Evolutionary conservation across 2,113 vertebrate genomes (phyloP).

Genomic region (Gymnarchus niloticus): DNA sequence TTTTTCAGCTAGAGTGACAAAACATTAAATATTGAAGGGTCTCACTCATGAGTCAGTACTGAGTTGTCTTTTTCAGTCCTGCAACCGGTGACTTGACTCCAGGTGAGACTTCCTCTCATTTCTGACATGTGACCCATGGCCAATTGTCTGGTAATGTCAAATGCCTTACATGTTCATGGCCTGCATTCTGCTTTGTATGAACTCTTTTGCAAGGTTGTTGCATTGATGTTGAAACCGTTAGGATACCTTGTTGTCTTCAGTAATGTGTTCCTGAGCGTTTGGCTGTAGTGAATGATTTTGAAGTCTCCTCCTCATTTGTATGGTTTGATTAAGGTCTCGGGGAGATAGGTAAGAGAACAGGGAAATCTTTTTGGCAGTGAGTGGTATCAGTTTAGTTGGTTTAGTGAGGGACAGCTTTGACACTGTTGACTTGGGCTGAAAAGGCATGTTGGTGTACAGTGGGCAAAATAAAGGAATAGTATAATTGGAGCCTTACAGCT

Average conservation of each 20-base stretch:
- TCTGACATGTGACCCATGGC: not conserved
- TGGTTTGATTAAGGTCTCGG: not conserved
- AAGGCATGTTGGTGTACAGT: not conserved
- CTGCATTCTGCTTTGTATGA: too few relatives aligned
- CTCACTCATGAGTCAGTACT: not conserved
- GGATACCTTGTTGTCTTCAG: not conserved
- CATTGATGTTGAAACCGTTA: not conserved
- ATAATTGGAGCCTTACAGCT: not conserved
- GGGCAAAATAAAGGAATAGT: not conserved
- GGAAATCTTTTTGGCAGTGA: not conserved
- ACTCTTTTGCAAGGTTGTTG: not conserved
- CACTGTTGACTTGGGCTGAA: not conserved
- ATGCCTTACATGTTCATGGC: not conserved
- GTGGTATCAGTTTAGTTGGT: not conserved
- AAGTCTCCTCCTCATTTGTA: not conserved
- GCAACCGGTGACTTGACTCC: not conserved
- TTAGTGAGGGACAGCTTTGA: not conserved
- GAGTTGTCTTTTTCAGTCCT: not conserved
- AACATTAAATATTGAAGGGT: not conserved
- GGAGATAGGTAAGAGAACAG: not conserved
- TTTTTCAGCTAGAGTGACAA: not conserved
- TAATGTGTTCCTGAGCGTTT: not conserved
- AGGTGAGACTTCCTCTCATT: not conserved
- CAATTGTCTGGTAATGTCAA: not conserved
- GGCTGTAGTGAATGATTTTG: not conserved